phyloP scores from a whole-genome alignment of 2,113 vertebrate genomes.

The Mola mola region DNA sequence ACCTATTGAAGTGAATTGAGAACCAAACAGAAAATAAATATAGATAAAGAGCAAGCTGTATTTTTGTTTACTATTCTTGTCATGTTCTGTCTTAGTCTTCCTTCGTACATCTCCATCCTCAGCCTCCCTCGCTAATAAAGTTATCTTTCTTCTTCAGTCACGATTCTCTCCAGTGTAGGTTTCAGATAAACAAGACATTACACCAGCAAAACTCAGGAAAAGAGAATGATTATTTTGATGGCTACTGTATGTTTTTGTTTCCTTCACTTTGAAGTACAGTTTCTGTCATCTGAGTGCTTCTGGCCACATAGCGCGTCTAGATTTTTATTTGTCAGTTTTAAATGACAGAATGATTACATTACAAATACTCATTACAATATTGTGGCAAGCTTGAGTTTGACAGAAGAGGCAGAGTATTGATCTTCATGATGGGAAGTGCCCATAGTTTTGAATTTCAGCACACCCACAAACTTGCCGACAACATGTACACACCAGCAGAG shows the following conservation, averaged over 20 bases:
- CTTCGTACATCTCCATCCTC: slow-evolving; percentile 19
- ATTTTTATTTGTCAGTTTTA: too few relatives aligned
- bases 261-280: not conserved
- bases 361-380: too few relatives aligned
- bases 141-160: slow-evolving; percentile 56
- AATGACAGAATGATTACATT: too few relatives aligned
- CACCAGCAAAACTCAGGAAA: slow-evolving; percentile 32
- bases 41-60: slow-evolving; percentile 4
- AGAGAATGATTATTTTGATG: slow-evolving; percentile 15
- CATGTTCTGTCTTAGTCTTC: slow-evolving; percentile 11
- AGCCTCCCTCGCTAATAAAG: slow-evolving; percentile 44
- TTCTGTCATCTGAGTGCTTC: too few relatives aligned
- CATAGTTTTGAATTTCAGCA: too few relatives aligned
- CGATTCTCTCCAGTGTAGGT: slow-evolving; percentile 12
- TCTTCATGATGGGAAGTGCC: too few relatives aligned
- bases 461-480: too few relatives aligned
- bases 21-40: not conserved
- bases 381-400: too few relatives aligned
- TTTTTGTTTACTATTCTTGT: slow-evolving; percentile 7
- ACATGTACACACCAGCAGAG: too few relatives aligned
- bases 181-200: slow-evolving; percentile 48
- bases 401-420: too few relatives aligned
- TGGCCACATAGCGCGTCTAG: too few relatives aligned
- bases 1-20: slow-evolving; percentile 2
- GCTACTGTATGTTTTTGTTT: slow-evolving; percentile 28